These are phyloP conservation scores for Phyllotreta striolata DNA, from an alignment of 2,888 invertebrate species.

Conservation along the genomic window DNA sequence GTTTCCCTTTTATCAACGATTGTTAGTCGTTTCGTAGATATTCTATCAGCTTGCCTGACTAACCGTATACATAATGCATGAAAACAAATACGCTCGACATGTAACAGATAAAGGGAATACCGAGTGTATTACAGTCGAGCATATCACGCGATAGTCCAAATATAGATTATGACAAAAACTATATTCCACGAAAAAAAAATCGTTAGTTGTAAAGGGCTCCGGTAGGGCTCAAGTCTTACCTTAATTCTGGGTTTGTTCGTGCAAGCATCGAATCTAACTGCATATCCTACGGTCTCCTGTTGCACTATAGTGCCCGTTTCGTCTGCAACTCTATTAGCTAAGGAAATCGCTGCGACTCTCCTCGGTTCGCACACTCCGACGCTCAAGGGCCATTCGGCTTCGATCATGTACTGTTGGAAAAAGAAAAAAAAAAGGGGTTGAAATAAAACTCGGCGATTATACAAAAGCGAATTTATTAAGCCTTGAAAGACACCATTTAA, in stretches of 20 bases:
- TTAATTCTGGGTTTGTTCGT: conserved; percentile 74
- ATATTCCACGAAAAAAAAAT: too few relatives aligned
- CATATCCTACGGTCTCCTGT: conserved; percentile 79
- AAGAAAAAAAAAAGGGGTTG: conserved; percentile 13
- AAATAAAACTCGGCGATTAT: neutral
- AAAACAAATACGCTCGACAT: too few relatives aligned
- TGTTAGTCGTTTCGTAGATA: too few relatives aligned
- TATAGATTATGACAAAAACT: neutral
- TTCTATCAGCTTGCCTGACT: too few relatives aligned
- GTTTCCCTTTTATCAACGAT: too few relatives aligned
- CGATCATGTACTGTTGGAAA: conserved; percentile 80
- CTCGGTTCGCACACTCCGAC: conserved; percentile 94
- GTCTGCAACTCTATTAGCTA: conserved; percentile 88
- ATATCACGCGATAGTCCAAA: neutral
- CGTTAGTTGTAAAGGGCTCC: neutral
- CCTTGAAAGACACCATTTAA: conserved; percentile 11
- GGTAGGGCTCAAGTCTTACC: conserved; percentile 59
- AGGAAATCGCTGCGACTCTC: conserved; percentile 86
- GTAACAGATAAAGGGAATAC: too few relatives aligned
- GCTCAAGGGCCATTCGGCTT: conserved; percentile 84
- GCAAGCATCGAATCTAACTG: conserved; percentile 81
- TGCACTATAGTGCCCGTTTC: conserved; percentile 84
- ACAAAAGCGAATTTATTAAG: conserved; percentile 16
- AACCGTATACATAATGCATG: too few relatives aligned
- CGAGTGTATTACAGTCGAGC: too few relatives aligned